Percentiles rank a stretch among this genome's conserved stretches.
These are phyloP conservation scores for Seira ritae DNA, from an alignment of 2,888 invertebrate genomes.

Conservation along the genomic window DNA sequence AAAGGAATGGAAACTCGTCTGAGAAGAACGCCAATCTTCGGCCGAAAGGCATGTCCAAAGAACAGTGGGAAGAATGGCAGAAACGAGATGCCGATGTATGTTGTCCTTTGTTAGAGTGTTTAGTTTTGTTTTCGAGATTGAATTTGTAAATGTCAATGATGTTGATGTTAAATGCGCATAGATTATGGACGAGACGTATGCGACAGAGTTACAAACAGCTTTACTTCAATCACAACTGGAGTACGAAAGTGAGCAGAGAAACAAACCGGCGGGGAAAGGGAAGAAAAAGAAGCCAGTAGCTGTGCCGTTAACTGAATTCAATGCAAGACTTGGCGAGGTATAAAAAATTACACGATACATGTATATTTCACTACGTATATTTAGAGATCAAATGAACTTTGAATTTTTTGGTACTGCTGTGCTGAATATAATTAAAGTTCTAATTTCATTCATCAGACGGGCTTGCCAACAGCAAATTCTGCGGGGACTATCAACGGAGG, in stretches of 20 bases:
- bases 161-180: too few relatives aligned
- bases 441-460: too few relatives aligned
- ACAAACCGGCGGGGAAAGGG: slow-evolving; percentile 76
- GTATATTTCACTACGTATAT: background rate
- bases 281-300: slow-evolving; percentile 81
- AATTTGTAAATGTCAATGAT: slow-evolving; percentile 27
- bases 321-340: slow-evolving; percentile 76
- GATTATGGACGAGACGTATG: slow-evolving; percentile 80
- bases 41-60: slow-evolving; percentile 75
- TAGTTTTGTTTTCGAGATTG: too few relatives aligned
- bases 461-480: too few relatives aligned
- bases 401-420: background rate
- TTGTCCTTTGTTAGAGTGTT: too few relatives aligned
- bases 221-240: slow-evolving; percentile 85
- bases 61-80: slow-evolving; percentile 86
- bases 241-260: slow-evolving; percentile 79
- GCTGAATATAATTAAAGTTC: too few relatives aligned
- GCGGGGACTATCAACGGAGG: background rate
- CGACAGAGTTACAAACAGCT: slow-evolving; percentile 81
- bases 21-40: background rate
- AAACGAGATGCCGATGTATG: slow-evolving; percentile 82
- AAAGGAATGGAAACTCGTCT: slow-evolving; percentile 31
- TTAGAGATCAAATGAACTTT: background rate
- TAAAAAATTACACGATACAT: background rate
- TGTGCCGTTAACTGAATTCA: slow-evolving; percentile 86